Conservation (phyloP, 2,888 invertebrate genomes). For the Achlya flavicornis region DNA sequence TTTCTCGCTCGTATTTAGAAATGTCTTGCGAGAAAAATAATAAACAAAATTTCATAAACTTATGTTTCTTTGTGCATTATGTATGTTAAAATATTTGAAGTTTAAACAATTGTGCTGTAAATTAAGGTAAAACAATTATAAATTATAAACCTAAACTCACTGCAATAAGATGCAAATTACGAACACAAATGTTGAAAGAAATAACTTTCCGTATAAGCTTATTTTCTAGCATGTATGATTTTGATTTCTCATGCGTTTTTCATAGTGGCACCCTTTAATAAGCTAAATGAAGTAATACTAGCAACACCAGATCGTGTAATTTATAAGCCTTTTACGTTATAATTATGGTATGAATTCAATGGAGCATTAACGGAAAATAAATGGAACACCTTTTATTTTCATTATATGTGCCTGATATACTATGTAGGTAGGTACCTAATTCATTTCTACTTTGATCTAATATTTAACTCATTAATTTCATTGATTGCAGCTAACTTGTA, state of each 20-base stretch:
- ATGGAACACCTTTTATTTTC: not conserved
- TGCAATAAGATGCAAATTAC: no score
- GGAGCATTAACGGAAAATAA: not conserved
- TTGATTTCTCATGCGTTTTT: not conserved
- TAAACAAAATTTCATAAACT: no score
- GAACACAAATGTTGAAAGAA: no score
- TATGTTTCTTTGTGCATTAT: no score
- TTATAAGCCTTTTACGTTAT: slow-evolving; percentile 9
- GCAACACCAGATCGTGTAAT: not conserved
- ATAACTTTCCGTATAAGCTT: not conserved
- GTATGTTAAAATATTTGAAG: no score
- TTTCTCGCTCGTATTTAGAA: no score
- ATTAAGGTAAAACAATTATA: no score
- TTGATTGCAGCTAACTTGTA: no score
- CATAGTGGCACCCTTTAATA: not conserved
- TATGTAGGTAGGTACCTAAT: not conserved
- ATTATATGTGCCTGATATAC: not conserved
- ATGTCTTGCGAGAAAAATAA: no score
- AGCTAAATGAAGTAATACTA: slow-evolving; percentile 9
- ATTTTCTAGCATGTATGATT: not conserved
- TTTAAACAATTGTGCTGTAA: no score
- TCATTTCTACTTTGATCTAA: not conserved
- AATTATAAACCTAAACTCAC: no score
- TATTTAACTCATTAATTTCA: no score
- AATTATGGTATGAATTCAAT: slow-evolving; percentile 4